Evolutionary conservation across 2,797 vertebrate species (phyloP).

Genomic region (Loriculus beryllinus): DNA sequence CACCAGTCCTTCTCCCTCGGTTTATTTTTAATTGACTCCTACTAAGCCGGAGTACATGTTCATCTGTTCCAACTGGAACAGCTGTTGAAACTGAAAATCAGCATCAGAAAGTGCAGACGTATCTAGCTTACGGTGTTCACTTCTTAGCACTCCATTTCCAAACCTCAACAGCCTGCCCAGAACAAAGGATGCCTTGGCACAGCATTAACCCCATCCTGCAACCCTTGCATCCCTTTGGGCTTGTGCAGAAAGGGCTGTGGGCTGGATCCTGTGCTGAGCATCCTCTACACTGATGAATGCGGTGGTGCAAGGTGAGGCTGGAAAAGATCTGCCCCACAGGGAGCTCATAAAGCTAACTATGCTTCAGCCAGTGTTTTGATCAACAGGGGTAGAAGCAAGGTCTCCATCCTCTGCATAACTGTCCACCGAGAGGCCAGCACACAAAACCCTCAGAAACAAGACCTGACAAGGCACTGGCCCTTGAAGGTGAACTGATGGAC

Average conservation of each 20-base stretch:
- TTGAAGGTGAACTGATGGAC: neutral
- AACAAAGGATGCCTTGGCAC: constrained; percentile 45
- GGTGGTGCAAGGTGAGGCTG: neutral
- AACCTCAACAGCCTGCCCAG: constrained; percentile 33
- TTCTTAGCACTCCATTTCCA: constrained; percentile 17
- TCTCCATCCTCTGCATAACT: neutral
- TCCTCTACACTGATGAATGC: accelerated
- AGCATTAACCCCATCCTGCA: constrained; percentile 17
- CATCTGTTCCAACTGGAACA: constrained; percentile 28
- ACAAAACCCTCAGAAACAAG: neutral
- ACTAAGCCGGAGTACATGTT: neutral
- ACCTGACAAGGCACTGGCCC: neutral
- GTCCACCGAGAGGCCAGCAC: neutral
- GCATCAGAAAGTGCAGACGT: constrained; percentile 31
- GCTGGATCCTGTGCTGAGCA: neutral
- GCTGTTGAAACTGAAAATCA: constrained; percentile 59
- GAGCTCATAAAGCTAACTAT: neutral
- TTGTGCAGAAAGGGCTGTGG: neutral
- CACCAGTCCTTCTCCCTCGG: neutral
- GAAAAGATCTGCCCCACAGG: neutral
- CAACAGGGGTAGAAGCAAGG: neutral
- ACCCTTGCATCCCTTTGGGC: neutral
- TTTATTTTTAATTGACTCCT: constrained; percentile 52
- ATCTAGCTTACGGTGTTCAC: constrained; percentile 21
- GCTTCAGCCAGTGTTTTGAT: neutral